A percentile compares a stretch with the other conserved stretches of the same genome.
Conservation (phyloP, 2,888 invertebrate genomes). For the Villa cingulata region DNA sequence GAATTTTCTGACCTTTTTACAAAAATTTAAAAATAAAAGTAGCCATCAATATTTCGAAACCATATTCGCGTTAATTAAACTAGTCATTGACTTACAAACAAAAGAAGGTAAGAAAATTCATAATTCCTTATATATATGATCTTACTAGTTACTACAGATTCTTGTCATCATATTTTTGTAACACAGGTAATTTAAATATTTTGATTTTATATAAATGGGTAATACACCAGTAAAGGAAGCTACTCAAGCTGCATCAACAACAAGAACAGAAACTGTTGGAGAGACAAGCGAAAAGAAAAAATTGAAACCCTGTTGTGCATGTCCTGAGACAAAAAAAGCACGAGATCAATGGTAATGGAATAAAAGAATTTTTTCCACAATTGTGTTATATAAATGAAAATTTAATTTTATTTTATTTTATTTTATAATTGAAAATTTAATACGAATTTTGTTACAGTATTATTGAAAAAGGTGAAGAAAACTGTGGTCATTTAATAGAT, state of each 20-base stretch:
- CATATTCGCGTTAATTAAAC: too few relatives aligned
- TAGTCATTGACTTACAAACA: too few relatives aligned
- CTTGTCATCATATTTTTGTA: too few relatives aligned
- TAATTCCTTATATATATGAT: too few relatives aligned
- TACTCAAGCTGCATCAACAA: conserved; percentile 28
- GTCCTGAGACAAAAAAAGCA: conserved; percentile 84
- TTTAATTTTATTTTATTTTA: background rate
- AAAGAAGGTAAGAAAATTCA: too few relatives aligned
- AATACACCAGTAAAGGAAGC: conserved; percentile 40
- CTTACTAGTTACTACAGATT: too few relatives aligned
- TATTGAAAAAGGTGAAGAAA: conserved; percentile 79
- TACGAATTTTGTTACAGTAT: too few relatives aligned
- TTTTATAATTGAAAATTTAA: conserved; percentile 38
- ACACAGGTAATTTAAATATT: too few relatives aligned
- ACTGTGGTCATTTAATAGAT: conserved; percentile 80
- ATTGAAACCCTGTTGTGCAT: conserved; percentile 91
- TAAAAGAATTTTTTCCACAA: conserved; percentile 16
- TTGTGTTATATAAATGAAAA: background rate
- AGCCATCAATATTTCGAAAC: too few relatives aligned
- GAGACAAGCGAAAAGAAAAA: conserved; percentile 55
- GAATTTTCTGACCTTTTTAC: too few relatives aligned
- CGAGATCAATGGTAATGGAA: conserved; percentile 90
- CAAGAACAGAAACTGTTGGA: conserved; percentile 22
- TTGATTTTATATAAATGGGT: conserved; percentile 36
- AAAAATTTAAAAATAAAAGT: too few relatives aligned